These are phyloP conservation scores for Perdix hodgsoniae DNA, from an alignment of 2,797 vertebrate species.

Conservation along the genomic window DNA sequence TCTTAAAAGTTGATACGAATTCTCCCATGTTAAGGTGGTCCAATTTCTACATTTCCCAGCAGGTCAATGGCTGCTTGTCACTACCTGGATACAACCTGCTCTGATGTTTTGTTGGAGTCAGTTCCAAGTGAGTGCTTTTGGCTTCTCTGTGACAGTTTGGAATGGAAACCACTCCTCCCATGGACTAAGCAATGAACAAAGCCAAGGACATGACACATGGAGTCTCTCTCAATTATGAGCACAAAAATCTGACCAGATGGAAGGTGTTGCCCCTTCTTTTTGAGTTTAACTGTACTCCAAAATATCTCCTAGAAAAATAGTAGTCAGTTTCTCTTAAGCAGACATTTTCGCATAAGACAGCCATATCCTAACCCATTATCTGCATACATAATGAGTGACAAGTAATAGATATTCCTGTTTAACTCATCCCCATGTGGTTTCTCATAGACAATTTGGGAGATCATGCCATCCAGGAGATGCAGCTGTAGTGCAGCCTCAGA, in stretches of 20 bases:
- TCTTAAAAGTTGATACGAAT: conserved; percentile 73
- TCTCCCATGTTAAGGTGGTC: conserved; percentile 71
- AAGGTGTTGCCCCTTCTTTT: too few species aligned
- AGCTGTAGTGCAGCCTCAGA: not conserved
- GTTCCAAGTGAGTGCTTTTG: conserved; percentile 50
- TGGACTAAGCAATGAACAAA: not conserved
- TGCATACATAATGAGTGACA: not conserved
- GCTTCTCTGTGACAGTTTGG: not conserved
- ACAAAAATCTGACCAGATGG: not conserved
- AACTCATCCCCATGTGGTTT: not conserved
- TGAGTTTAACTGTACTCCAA: not conserved
- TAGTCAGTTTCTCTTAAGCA: not conserved
- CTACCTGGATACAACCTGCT: conserved; percentile 42
- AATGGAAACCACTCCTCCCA: not conserved
- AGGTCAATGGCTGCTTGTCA: conserved; percentile 64
- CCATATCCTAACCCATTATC: not conserved
- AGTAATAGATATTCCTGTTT: not conserved
- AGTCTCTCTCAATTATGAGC: not conserved
- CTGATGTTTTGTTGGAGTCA: conserved; percentile 54
- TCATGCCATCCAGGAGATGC: not conserved
- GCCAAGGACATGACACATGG: rapidly evolving
- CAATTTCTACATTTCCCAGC: conserved; percentile 47
- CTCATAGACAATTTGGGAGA: not conserved
- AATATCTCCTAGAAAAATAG: not conserved
- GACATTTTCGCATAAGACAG: not conserved